These are phyloP conservation scores for Agrilus planipennis DNA, from an alignment of 1,140 invertebrate species.

Conservation along the genomic window DNA sequence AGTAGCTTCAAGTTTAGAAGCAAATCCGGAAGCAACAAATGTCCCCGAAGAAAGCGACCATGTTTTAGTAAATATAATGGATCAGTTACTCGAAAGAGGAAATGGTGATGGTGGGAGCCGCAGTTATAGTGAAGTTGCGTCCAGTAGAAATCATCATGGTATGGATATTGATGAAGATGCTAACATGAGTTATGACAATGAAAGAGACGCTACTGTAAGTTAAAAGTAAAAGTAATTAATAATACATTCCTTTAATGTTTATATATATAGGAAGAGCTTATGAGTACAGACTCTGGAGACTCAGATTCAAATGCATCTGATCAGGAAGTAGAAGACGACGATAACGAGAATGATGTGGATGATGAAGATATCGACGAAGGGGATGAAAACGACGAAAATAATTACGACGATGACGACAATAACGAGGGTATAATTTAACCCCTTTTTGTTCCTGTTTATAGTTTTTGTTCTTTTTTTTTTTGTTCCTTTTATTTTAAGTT, in stretches of 20 bases:
- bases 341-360: conserved; percentile 44
- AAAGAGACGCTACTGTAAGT: conserved; percentile 29
- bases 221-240: neutral
- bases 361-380: conserved; percentile 47
- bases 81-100: conserved; percentile 49
- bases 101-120: conserved; percentile 18
- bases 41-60: conserved; percentile 41
- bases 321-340: conserved; percentile 40
- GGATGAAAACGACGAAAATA: conserved; percentile 38
- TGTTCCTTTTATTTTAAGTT: conserved; percentile 37
- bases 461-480: conserved; percentile 20
- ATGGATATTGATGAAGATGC: conserved; percentile 33
- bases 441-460: too few relatives aligned
- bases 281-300: conserved; percentile 44
- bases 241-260: neutral
- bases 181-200: conserved; percentile 25
- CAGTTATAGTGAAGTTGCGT: conserved; percentile 17
- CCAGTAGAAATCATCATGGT: conserved; percentile 16
- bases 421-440: conserved; percentile 20
- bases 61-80: conserved; percentile 56
- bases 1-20: conserved; percentile 45
- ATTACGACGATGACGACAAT: conserved; percentile 31
- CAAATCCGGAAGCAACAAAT: conserved; percentile 36
- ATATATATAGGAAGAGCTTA: conserved; percentile 39
- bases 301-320: conserved; percentile 31